Evolutionary conservation across 2,888 invertebrate genomes (phyloP).

Genomic region (Alviniconcha strummeri): DNA sequence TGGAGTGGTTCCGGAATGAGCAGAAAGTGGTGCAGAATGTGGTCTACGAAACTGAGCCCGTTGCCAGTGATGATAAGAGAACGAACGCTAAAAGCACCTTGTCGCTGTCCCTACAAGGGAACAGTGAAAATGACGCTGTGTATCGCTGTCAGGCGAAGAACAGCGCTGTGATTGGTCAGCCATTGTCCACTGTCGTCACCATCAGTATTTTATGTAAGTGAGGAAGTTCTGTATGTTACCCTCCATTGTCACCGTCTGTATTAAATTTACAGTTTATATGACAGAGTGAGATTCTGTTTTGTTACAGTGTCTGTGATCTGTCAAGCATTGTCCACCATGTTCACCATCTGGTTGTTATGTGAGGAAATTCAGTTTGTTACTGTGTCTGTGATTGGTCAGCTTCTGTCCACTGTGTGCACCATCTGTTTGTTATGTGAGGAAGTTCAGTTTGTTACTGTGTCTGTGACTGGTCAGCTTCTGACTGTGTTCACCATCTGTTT

Average conservation of each 20-base stretch:
- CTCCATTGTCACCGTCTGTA: slow-evolving; percentile 89
- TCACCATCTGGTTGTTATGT: neutral
- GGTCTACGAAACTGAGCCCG: slow-evolving; percentile 78
- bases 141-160: slow-evolving; percentile 96
- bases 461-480: too few species aligned
- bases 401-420: neutral
- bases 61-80: slow-evolving; percentile 57
- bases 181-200: slow-evolving; percentile 88
- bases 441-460: neutral
- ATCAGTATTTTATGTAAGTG: slow-evolving; percentile 93
- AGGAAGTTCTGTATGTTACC: slow-evolving; percentile 63
- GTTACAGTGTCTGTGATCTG: too few species aligned
- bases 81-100: slow-evolving; percentile 79
- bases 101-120: slow-evolving; percentile 86
- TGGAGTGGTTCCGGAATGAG: slow-evolving; percentile 89
- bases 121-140: slow-evolving; percentile 89
- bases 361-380: neutral
- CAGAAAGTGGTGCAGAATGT: slow-evolving; percentile 87
- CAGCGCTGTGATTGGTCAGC: slow-evolving; percentile 86
- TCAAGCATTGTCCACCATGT: too few species aligned
- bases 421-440: neutral
- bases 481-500: neutral
- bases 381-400: neutral
- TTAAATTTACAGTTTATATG: slow-evolving; percentile 86
- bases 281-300: too few species aligned